Evolutionary conservation across 2,797 vertebrate species (phyloP).

Genomic region (Eleutherodactylus coqui): DNA sequence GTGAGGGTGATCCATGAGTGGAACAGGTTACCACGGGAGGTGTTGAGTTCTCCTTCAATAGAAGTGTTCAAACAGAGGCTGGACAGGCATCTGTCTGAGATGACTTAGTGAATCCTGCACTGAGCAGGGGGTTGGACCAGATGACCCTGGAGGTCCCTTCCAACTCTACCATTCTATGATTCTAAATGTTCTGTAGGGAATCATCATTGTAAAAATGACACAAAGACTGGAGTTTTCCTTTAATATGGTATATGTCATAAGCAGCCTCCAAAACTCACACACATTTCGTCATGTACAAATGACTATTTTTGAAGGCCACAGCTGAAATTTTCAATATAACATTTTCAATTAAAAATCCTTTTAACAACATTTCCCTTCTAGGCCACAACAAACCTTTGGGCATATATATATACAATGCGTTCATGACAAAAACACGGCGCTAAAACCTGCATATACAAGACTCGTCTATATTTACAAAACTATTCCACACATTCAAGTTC

Average conservation of each 20-base stretch:
- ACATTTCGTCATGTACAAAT: neutral
- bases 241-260: neutral
- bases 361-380: conserved; percentile 12
- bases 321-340: conserved; percentile 4
- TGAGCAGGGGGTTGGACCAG: too few species aligned
- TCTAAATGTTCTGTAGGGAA: too few species aligned
- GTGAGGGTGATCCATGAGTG: too few species aligned
- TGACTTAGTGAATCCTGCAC: too few species aligned
- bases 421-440: conserved; percentile 1
- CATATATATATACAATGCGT: neutral
- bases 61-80: too few species aligned
- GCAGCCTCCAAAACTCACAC: neutral
- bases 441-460: conserved; percentile 31
- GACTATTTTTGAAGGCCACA: conserved; percentile 20
- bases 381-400: neutral
- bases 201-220: too few species aligned
- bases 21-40: too few species aligned
- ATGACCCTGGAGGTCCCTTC: too few species aligned
- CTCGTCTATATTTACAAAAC: conserved; percentile 5
- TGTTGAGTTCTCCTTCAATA: too few species aligned
- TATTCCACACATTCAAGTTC: conserved; percentile 28
- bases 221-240: conserved; percentile 11
- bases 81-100: too few species aligned
- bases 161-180: too few species aligned
- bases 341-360: conserved; percentile 10